Evolutionary conservation across 2,797 vertebrate genomes (phyloP), one percentile per base, ranked within the genome.

Genomic region (Karalla daura): DNA sequence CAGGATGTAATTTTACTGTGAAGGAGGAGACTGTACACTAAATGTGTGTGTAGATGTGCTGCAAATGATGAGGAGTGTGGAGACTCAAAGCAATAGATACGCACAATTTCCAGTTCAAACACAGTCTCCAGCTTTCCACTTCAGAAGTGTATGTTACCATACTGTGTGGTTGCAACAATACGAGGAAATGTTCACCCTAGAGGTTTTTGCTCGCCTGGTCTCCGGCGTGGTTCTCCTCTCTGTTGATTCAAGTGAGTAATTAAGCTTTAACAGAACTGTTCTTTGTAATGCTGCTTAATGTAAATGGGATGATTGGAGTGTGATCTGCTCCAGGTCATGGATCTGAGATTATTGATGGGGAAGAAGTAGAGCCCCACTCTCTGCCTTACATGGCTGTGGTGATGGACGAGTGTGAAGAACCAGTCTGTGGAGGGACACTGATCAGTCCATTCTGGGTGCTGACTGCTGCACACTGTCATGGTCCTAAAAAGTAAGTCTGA

Each of bases 321-420:
- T 56, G 21, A 47, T 66, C n/a, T 62, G 10, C 52, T 32, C 35
- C 10, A 93, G 92, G 70, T 67, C 25, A 63, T 46, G 83, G 84
- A 1, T 73, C 83, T 43, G 87, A 91, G 61, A 91, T 93, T n/a
- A 89, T 92, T 40, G 60, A 25, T 13, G 92, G 92, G 5, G 44
- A 53, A 35, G 81, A 89, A 70, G 91, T 91, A 15, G 0, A 0
- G 7, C 70, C 78, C 23, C 89, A 93, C 63, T 92, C 91, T 0
- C 3, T 92, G 78, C 88, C 83, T 4, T 87, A 33, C 84, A 90
- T 93, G 91, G 91, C 78, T 74, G 68, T 88, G 40, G 58, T 91
- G 63, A 0, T n/a, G 44, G 7, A 0, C 2, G 4, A 15, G n/a
- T n/a, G n/a, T n/a, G n/a, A 0, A 0, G 0, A 0, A 4, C 24